phyloP scores from a whole-genome alignment of 2,888 invertebrate genomes.

The Fragum fragum region DNA sequence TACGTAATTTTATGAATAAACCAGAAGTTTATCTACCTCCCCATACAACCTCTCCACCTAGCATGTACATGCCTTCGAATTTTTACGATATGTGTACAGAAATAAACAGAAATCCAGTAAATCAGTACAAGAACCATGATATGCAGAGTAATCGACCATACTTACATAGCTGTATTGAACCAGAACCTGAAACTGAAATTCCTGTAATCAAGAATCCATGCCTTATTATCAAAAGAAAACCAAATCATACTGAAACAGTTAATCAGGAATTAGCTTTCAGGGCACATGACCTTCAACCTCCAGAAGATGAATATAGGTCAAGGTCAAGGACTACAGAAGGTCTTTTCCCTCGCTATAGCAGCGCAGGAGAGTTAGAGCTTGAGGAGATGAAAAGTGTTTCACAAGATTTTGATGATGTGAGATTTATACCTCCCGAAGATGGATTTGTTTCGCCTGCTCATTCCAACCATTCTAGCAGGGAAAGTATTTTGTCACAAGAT shows the following conservation, averaged over 20 bases:
- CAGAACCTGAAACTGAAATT: not conserved
- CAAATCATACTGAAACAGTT: not conserved
- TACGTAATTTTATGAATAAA: not conserved
- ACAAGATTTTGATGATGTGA: not conserved
- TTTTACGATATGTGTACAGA: not conserved
- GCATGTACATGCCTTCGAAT: not conserved
- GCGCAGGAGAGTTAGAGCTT: not conserved
- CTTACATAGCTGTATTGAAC: too few relatives aligned
- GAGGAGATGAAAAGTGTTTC: slow-evolving; percentile 2
- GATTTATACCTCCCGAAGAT: not conserved
- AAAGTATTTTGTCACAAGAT: not conserved
- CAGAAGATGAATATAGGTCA: slow-evolving; percentile 2
- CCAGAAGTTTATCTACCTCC: not conserved
- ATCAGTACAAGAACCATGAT: not conserved
- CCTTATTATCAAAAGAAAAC: not conserved
- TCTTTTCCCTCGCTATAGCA: not conserved
- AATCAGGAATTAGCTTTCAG: not conserved
- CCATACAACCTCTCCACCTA: not conserved
- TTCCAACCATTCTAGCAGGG: not conserved
- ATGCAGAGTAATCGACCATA: too few relatives aligned
- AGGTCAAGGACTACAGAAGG: slow-evolving; percentile 1
- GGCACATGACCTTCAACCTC: not conserved
- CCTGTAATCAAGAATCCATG: not conserved
- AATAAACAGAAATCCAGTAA: not conserved
- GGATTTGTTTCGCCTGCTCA: not conserved